Evolutionary conservation across 2,888 invertebrate genomes (phyloP), one percentile per base, ranked within the genome.

Genomic region (Perithous albicinctus): DNA sequence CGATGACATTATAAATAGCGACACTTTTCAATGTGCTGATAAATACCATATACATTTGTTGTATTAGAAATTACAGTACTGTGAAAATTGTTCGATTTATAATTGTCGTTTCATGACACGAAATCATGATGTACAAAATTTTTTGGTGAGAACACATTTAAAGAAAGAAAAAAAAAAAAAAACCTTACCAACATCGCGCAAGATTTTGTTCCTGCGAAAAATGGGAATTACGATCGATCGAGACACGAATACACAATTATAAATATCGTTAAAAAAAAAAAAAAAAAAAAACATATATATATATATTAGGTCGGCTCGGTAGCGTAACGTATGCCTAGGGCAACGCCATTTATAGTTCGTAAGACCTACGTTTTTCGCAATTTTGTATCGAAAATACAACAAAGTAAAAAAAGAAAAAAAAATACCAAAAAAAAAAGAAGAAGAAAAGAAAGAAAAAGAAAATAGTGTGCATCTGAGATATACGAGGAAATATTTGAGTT

Each of bases 281-380:
- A n/a, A n/a, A n/a, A n/a, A n/a, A n/a, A n/a, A n/a, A n/a, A n/a
- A n/a, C n/a, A n/a, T n/a, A n/a, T 80, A 56, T 63, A 10, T 51
- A 51, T 63, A 81, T 69, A 46, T 70, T 81, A 81, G 81, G 78
- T 23, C 81, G 81, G 78, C 69, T 81, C 81, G 81, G 78, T 81
- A 81, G 81, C 81, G 81, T 73, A 81, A 81, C 73, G 78, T 69
- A 73, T 81, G 81, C 81, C 79, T 79, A 78, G 69, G 67, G 77
- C 78, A 81, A 72, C 75, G 79, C 77, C 78, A 80, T 82, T 77
- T 79, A 80, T 83, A 84, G 83, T 73, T 74, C 76, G 74, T 85
- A 85, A 84, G 84, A 82, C 69, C 75, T 73, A 84, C 66, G 80
- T 84, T 84, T 85, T 85, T 85, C 84, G 85, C 83, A 85, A 85